Base-by-base conservation (phyloP, 2,113 vertebrate species). In the Osmerus mordax region DNA sequence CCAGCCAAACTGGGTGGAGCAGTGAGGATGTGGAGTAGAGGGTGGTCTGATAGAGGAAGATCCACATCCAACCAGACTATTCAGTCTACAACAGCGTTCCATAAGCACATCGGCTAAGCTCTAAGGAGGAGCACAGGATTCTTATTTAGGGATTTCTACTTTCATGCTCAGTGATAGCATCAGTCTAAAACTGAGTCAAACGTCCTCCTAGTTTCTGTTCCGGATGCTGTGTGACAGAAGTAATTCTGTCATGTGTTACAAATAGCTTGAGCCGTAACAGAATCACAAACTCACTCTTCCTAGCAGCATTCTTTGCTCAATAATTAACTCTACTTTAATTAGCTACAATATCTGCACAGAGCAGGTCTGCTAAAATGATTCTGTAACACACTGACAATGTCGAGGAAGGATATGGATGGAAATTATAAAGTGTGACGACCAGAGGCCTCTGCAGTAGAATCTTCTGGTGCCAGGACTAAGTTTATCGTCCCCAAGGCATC, bases 131-230 rank as follows among this genome's bases (percentile, higher is more conserved):
- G 41, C 6, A 36, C 23, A 68, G 65, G 32, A 32, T 15, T 2
- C 52, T 18, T 41, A 2, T 61, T 62, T 18, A 63, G 15, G 21
- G 51, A 58, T 69, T 69, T 69, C 36, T n/a, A 70, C 61, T 67
- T 60, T 73, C 67, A 5, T 66, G 71, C 75, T 79, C 61, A 47
- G 58, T 75, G 72, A 76, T 69, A 69, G 78, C 69, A 83, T 78
- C 66, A 84, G 28, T 41, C 55, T 54, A 65, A 73, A 86, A 70
- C 55, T 12, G 67, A 79, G 78, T 58, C 80, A 84, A 69, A 80
- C 76, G 82, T 82, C 64, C 78, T 8, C 82, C 80, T 58, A 16
- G 59, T 81, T 82, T 73, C 77, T 84, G 84, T 72, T 87, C 86
- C 69, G 82, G 81, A 89, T 89, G 84, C 41, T 11, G 25, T 28